Percentiles rank a stretch among this genome's conserved stretches.
Evolutionary conservation across 2,888 invertebrate genomes (phyloP).

Genomic region (Troides helena): DNA sequence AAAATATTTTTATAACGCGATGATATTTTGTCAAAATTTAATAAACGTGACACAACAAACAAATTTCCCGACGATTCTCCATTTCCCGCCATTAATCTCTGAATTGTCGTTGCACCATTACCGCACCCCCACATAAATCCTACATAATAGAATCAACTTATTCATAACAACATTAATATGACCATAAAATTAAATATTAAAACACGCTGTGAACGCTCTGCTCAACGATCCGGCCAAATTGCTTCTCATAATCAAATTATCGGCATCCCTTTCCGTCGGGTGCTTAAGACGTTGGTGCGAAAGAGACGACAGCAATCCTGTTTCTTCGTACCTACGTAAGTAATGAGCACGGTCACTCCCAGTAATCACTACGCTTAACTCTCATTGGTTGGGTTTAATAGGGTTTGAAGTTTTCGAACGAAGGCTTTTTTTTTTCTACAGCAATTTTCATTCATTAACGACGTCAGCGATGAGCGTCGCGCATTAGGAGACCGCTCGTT

Average conservation of each 20-base stretch:
- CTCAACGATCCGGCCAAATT: constrained; percentile 54
- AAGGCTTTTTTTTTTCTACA: constrained; percentile 52
- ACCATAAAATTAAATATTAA: constrained; percentile 75
- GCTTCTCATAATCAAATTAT: constrained; percentile 47
- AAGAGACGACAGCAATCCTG: constrained; percentile 41
- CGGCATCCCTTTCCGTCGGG: constrained; percentile 38
- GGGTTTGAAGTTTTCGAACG: constrained; percentile 63
- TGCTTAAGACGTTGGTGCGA: constrained; percentile 35
- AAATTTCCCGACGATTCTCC: constrained; percentile 40
- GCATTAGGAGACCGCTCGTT: constrained; percentile 40
- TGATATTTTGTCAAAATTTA: neutral
- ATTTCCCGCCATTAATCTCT: constrained; percentile 42
- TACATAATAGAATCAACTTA: constrained; percentile 62
- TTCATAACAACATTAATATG: constrained; percentile 71
- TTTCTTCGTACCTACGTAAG: constrained; percentile 47
- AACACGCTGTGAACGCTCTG: constrained; percentile 62
- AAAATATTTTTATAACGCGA: too few species aligned
- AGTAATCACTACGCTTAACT: constrained; percentile 59
- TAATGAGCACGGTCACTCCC: constrained; percentile 75
- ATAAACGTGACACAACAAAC: constrained; percentile 33
- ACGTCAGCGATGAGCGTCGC: constrained; percentile 44
- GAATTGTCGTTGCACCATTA: constrained; percentile 55
- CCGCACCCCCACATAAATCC: constrained; percentile 63
- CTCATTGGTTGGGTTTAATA: constrained; percentile 67
- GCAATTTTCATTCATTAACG: constrained; percentile 64